These are phyloP conservation scores for Etia nguti DNA, from an alignment of 2,113 vertebrate species.

Conservation along the genomic window DNA sequence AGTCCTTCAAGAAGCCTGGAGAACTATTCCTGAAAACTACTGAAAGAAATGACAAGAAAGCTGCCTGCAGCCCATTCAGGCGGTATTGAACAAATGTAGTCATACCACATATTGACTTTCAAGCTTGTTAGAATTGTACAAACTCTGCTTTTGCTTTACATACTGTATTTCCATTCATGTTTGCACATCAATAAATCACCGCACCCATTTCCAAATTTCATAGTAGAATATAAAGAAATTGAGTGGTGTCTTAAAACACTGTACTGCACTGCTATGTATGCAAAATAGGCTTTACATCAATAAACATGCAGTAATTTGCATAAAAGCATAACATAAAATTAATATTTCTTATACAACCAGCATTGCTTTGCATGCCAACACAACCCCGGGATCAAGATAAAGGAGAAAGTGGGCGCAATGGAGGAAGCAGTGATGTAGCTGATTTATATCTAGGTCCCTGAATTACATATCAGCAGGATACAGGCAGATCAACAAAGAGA, in stretches of 20 bases:
- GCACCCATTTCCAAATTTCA: neutral
- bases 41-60: neutral
- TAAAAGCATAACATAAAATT: neutral
- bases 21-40: neutral
- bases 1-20: neutral
- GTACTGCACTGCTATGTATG: neutral
- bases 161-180: neutral
- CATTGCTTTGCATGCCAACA: neutral
- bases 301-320: neutral
- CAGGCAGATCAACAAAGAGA: neutral
- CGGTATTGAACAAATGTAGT: neutral
- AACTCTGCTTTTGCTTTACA: neutral
- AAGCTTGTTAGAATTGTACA: neutral
- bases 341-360: neutral
- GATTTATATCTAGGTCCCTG: neutral
- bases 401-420: neutral
- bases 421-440: neutral
- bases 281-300: neutral
- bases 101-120: neutral
- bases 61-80: neutral
- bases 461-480: neutral
- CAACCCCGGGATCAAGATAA: neutral
- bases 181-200: neutral
- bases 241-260: neutral
- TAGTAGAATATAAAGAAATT: neutral